Evolutionary conservation across 2,888 invertebrate species (phyloP).

Genomic region (Macrophya annulata): DNA sequence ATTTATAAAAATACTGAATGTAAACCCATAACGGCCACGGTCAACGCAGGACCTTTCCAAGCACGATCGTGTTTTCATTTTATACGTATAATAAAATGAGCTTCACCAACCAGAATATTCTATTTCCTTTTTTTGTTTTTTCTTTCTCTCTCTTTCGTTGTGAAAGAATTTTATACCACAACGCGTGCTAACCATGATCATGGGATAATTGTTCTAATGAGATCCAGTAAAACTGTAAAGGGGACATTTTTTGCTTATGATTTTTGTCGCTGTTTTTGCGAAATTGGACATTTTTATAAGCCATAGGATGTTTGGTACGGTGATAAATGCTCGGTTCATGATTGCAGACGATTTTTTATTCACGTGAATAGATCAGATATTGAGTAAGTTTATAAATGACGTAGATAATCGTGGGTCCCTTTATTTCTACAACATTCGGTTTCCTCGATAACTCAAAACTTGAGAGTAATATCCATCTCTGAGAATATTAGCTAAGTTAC

Average conservation of each 20-base stretch:
- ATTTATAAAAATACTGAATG: conserved; percentile 7
- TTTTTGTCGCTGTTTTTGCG: neutral
- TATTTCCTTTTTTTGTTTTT: neutral
- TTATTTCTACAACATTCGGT: neutral
- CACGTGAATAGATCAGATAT: neutral
- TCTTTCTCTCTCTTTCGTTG: neutral
- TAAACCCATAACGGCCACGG: neutral
- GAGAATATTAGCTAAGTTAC: neutral
- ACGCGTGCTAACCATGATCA: neutral
- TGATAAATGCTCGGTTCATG: neutral
- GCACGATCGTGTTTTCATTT: conserved; percentile 13
- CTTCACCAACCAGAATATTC: conserved; percentile 17
- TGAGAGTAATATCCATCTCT: neutral
- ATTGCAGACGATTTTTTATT: neutral
- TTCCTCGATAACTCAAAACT: neutral
- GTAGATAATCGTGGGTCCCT: neutral
- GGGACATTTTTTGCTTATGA: neutral
- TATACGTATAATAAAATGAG: conserved; percentile 9
- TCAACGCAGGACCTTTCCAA: neutral
- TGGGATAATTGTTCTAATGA: conserved; percentile 10
- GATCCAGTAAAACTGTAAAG: neutral
- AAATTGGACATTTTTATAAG: neutral
- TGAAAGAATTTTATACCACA: neutral
- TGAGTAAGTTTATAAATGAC: neutral
- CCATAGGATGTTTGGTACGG: neutral